A percentile compares a stretch with the other conserved stretches of the same genome.
phyloP scores from a whole-genome alignment of 2,797 vertebrate species.

The Peromyscus attwateri region DNA sequence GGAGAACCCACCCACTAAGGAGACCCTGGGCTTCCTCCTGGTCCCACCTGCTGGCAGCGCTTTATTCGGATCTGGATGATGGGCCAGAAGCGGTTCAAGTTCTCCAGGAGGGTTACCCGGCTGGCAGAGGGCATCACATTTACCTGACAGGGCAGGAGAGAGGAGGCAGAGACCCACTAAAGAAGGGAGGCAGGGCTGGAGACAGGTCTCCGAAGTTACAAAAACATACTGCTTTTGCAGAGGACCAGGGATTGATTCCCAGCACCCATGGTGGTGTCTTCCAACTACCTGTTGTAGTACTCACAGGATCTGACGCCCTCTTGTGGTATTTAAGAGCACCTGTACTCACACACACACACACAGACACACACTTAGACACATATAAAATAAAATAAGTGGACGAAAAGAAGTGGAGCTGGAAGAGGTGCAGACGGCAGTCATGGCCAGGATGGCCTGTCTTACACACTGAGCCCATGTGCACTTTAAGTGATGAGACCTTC shows the following conservation, averaged over 20 bases:
- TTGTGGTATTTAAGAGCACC: neutral
- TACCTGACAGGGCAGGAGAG: slow-evolving; percentile 88
- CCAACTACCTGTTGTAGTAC: neutral
- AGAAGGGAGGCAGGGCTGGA: neutral
- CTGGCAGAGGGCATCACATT: slow-evolving; percentile 92
- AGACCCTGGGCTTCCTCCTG: neutral
- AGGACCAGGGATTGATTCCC: neutral
- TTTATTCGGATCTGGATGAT: slow-evolving; percentile 96
- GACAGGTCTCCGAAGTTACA: neutral
- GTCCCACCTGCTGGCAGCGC: slow-evolving; percentile 95
- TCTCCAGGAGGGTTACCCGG: slow-evolving; percentile 94
- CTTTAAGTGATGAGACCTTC: neutral
- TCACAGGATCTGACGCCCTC: neutral
- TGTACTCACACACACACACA: neutral
- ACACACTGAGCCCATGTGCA: neutral
- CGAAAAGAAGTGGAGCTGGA: neutral
- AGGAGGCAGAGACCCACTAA: neutral
- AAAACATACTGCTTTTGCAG: neutral
- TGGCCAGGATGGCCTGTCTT: neutral
- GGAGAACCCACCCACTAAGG: neutral
- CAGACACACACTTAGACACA: neutral
- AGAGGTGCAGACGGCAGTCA: accelerated
- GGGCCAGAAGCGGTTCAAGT: slow-evolving; percentile 95
- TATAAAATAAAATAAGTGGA: neutral
- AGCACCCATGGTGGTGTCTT: neutral